Percentiles rank a stretch among this genome's conserved stretches.
Evolutionary conservation across 2,113 vertebrate genomes (phyloP).

Genomic region (Centropus bengalensis): DNA sequence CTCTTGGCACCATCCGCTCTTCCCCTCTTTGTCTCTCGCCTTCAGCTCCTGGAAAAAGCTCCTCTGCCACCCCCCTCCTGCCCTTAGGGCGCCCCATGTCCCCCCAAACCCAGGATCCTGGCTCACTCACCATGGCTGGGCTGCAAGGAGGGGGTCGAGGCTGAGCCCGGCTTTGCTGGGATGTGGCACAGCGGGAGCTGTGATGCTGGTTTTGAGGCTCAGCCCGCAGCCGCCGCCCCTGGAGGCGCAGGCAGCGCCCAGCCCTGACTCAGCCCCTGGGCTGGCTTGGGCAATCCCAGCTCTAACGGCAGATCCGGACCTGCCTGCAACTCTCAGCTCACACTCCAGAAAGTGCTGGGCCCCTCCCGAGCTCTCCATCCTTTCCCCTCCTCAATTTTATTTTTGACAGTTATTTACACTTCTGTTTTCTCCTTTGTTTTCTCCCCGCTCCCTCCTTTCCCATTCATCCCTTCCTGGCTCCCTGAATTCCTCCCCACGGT

Average conservation of each 20-base stretch:
- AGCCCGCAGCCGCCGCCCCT: neutral
- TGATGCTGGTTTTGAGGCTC: neutral
- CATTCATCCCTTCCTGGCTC: rapidly evolving
- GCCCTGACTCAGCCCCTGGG: neutral
- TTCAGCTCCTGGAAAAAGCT: neutral
- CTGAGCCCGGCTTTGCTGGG: rapidly evolving
- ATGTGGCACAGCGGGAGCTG: neutral
- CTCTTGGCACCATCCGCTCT: neutral
- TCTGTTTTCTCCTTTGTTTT: neutral
- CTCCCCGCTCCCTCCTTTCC: rapidly evolving
- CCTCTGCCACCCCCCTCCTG: rapidly evolving
- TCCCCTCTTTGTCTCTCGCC: neutral
- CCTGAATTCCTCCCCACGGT: too few relatives aligned
- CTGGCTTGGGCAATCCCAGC: neutral
- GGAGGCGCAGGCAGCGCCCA: neutral
- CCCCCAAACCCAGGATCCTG: rapidly evolving
- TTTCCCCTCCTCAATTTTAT: rapidly evolving
- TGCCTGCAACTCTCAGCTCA: neutral
- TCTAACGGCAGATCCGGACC: neutral
- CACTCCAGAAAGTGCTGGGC: neutral
- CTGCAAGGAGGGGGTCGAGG: too few relatives aligned
- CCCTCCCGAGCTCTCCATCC: rapidly evolving
- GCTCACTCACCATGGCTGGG: slow-evolving; percentile 27
- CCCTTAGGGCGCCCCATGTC: rapidly evolving
- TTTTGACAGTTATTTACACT: neutral